A percentile compares a stretch with the other conserved stretches of the same genome.
Evolutionary conservation across 2,113 vertebrate genomes (phyloP).

Genomic region (Ceuthmochares aereus): DNA sequence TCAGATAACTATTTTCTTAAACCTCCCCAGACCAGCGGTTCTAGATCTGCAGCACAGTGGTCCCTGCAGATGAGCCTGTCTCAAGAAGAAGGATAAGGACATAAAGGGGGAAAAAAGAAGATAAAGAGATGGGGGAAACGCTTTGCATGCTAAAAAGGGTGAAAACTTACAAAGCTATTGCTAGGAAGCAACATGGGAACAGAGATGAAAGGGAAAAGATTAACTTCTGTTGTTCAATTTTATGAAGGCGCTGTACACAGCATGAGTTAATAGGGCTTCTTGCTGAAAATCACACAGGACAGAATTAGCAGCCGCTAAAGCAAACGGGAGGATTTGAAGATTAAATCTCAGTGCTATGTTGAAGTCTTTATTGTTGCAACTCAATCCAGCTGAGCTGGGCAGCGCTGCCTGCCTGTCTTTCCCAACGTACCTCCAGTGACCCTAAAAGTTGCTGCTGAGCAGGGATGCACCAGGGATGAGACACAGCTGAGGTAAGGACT

Average conservation of each 20-base stretch:
- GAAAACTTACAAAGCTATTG: background rate
- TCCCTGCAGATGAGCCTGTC: background rate
- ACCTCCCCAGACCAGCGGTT: background rate
- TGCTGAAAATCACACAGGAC: background rate
- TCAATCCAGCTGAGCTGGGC: background rate
- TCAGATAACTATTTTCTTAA: background rate
- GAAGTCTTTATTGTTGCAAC: background rate
- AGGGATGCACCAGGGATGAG: background rate
- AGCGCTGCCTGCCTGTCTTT: background rate
- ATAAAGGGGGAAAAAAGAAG: background rate
- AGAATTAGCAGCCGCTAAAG: background rate
- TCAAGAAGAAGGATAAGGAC: slow-evolving; percentile 21
- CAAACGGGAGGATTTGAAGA: background rate
- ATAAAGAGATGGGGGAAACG: slow-evolving; percentile 14
- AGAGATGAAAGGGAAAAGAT: slow-evolving; percentile 27
- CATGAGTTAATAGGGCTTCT: background rate
- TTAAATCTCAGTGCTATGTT: background rate
- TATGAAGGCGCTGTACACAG: background rate
- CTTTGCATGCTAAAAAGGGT: background rate
- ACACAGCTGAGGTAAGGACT: background rate
- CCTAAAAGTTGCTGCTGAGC: background rate
- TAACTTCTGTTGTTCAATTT: background rate
- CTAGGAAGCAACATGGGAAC: background rate
- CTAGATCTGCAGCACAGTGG: background rate
- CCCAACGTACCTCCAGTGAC: background rate